A percentile compares a stretch with the other conserved stretches of the same genome.
These are phyloP conservation scores for Hylyphantes graminicola DNA, from an alignment of 1,140 invertebrate genomes.

Conservation along the genomic window DNA sequence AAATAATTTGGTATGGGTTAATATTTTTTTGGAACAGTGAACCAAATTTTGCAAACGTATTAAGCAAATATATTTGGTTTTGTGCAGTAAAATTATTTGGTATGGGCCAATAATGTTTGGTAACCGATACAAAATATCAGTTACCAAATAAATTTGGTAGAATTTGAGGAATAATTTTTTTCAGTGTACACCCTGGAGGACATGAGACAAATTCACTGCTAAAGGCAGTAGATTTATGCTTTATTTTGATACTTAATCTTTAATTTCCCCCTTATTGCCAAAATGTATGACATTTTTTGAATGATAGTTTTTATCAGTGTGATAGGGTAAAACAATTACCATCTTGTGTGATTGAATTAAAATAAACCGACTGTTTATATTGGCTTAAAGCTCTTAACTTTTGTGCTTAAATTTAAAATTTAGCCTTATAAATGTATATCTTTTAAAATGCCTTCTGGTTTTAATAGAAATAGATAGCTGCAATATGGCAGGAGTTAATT, in stretches of 20 bases:
- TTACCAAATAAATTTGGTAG: too few species aligned
- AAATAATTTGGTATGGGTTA: too few species aligned
- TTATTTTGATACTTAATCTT: background rate
- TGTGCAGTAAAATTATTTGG: too few species aligned
- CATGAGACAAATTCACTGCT: background rate
- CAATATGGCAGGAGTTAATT: background rate
- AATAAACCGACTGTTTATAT: background rate
- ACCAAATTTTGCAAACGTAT: too few species aligned
- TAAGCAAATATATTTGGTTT: too few species aligned
- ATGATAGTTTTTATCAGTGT: background rate
- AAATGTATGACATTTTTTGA: slow-evolving; percentile 18
- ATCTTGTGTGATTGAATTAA: slow-evolving; percentile 5
- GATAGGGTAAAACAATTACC: background rate
- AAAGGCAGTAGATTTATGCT: slow-evolving; percentile 14
- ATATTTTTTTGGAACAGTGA: too few species aligned
- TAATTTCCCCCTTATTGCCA: slow-evolving; percentile 2
- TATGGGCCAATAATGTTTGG: too few species aligned
- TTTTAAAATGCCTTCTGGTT: background rate
- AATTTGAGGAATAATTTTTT: too few species aligned
- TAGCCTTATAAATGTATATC: background rate
- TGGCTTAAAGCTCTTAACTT: background rate
- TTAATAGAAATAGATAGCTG: background rate
- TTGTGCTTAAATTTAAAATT: background rate
- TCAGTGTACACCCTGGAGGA: background rate
- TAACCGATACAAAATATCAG: too few species aligned